Base-by-base conservation (phyloP, 2,888 invertebrate species). In the Andrena camellia region DNA sequence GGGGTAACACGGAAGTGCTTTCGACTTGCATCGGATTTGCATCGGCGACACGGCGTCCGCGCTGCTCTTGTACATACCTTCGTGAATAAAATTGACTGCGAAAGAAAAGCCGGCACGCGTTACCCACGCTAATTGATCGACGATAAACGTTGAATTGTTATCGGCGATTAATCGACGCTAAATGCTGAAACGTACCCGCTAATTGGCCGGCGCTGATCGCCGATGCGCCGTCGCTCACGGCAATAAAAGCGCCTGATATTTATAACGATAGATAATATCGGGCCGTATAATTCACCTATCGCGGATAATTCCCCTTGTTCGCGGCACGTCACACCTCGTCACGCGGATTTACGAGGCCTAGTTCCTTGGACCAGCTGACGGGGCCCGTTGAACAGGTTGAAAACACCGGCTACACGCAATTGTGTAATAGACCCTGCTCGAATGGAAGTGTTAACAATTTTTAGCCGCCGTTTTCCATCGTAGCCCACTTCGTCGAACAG, bases 261-360 rank as follows among this genome's bases (percentile, higher is more conserved):
- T 70, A 59, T 60, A 29, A 35, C 59, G 29, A 35, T 29, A 60
- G 70, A 48, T 70, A 60, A n/a, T 29, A 42, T 70, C 70, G 59
- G 35, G 59, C 35, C 59, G 70, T 59, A 35, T 70, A 70, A 62
- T 62, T 50, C 48, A 35, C 31, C 60, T 50, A 42, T 60, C 29
- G 60, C 67, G 70, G 60, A 17, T 26, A 48, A 35, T 42, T 31
- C 13, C 13, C 60, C 70, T 10, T 57, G 17, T 48, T 29, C 48
- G 26, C 57, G 57, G 20, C 23, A 13, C 60, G 48, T 13, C 52
- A 48, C 70, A 70, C 78, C 62, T 71, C 69, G 62, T 70, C 29
- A 29, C 2, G 13, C 29, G 35, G 71, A 72, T 78, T 72, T 72
- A 78, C 72, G 78, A 78, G 60, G 60, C 50, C 70, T 29, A 33